Conservation (phyloP, 92 coral and sea anemone genomes). For the Zoanthus sociatus region DNA sequence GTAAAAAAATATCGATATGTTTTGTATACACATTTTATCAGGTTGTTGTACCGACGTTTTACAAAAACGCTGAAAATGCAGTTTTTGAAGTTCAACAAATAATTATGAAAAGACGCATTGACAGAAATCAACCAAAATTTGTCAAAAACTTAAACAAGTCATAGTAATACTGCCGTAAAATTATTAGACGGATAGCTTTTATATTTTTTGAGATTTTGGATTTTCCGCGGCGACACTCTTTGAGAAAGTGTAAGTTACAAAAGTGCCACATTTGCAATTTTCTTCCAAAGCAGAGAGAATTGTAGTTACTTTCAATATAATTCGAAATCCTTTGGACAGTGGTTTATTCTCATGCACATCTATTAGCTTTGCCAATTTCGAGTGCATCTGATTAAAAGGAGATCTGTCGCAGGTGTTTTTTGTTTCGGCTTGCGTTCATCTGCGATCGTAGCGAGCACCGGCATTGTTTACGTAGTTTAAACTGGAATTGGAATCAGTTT, state of each 20-base stretch:
- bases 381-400: not conserved
- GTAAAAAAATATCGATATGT: not conserved
- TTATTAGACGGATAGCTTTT: not conserved
- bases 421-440: not conserved
- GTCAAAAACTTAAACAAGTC: not conserved
- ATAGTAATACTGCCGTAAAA: slow-evolving; percentile 4
- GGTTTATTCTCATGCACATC: not conserved
- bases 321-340: not conserved
- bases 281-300: not conserved
- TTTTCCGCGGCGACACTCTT: not conserved
- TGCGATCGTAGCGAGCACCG: not conserved
- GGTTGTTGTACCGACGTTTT: slow-evolving; percentile 3
- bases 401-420: not conserved
- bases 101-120: slow-evolving; percentile 1
- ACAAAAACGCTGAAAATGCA: slow-evolving; percentile 10
- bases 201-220: slow-evolving; percentile 5
- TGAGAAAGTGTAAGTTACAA: slow-evolving; percentile 2
- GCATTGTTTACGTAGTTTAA: not conserved
- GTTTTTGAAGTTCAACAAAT: slow-evolving; percentile 1
- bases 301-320: slow-evolving; percentile 4
- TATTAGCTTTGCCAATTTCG: not conserved
- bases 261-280: slow-evolving; percentile 3
- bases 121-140: not conserved
- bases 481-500: not conserved
- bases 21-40: slow-evolving; percentile 2